Conservation (phyloP, 2,113 vertebrate species). For the Tragulus kanchil region DNA sequence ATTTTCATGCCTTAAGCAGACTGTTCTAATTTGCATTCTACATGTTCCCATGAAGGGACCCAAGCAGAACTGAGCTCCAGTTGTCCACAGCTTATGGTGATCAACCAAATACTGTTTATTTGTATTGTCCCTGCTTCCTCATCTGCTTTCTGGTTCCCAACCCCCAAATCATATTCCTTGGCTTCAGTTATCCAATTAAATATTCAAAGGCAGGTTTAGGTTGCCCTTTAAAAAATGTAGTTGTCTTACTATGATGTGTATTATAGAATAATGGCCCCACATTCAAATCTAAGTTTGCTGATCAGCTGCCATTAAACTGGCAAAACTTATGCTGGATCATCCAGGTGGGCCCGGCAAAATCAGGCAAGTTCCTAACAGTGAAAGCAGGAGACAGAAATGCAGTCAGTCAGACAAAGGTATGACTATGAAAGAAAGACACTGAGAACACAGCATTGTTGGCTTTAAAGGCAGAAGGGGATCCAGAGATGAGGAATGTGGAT, state of each 20-base stretch:
- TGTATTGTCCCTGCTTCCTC: background rate
- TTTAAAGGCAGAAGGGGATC: background rate
- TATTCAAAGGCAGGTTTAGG: background rate
- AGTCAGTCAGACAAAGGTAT: background rate
- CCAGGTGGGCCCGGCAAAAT: fast-evolving
- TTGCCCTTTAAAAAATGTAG: background rate
- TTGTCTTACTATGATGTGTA: background rate
- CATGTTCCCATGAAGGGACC: background rate
- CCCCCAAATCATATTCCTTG: background rate
- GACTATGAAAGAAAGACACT: background rate
- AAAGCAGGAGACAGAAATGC: background rate
- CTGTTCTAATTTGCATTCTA: background rate
- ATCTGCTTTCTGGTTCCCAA: background rate
- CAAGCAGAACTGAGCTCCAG: background rate
- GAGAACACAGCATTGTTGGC: background rate
- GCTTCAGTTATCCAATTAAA: background rate
- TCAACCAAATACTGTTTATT: no score
- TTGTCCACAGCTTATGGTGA: no score
- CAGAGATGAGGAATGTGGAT: background rate
- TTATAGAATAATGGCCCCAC: no score
- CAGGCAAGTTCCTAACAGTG: background rate
- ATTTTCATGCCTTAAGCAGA: background rate
- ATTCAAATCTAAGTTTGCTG: background rate
- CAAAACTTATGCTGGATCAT: background rate
- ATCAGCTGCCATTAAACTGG: background rate